A percentile compares a stretch with the other conserved stretches of the same genome.
These are phyloP conservation scores for Cerastis rubricosa DNA, from an alignment of 2,888 invertebrate genomes.

Conservation along the genomic window DNA sequence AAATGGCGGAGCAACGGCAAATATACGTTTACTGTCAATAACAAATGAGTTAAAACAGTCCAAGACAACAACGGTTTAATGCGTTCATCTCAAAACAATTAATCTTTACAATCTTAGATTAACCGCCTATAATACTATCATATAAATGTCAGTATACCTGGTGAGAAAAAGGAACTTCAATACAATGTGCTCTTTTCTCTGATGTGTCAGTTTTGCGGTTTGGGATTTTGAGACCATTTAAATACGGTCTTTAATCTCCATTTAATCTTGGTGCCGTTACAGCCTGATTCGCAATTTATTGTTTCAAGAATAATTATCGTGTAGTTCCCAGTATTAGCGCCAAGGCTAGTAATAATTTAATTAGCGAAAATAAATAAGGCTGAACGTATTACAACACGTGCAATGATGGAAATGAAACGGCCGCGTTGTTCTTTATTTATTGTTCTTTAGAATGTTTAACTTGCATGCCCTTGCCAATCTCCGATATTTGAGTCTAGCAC, in stretches of 20 bases:
- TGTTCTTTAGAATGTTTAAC: conserved; percentile 56
- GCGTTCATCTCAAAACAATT: conserved; percentile 12
- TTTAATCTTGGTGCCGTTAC: not conserved
- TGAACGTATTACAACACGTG: conserved; percentile 42
- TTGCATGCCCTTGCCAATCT: conserved; percentile 59
- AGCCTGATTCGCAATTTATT: conserved; percentile 14
- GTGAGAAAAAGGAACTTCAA: conserved; percentile 7
- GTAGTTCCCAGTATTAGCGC: conserved; percentile 20
- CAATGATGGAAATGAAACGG: conserved; percentile 50
- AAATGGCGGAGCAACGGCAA: conserved; percentile 2
- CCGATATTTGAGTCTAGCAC: conserved; percentile 31
- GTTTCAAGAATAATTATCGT: conserved; percentile 22
- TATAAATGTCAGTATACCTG: conserved; percentile 19
- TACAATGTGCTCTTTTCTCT: not conserved
- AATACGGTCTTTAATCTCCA: no score
- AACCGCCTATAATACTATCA: conserved; percentile 23
- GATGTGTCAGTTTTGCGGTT: not conserved
- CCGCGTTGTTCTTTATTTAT: conserved; percentile 48
- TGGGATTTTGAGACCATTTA: no score
- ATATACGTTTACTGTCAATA: conserved; percentile 30
- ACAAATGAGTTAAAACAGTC: not conserved
- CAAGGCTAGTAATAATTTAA: conserved; percentile 55
- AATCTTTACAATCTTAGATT: conserved; percentile 41
- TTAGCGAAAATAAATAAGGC: conserved; percentile 51
- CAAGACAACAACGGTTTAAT: not conserved